Conservation (phyloP, 2,113 vertebrate genomes). For the Halichoerus grypus region DNA sequence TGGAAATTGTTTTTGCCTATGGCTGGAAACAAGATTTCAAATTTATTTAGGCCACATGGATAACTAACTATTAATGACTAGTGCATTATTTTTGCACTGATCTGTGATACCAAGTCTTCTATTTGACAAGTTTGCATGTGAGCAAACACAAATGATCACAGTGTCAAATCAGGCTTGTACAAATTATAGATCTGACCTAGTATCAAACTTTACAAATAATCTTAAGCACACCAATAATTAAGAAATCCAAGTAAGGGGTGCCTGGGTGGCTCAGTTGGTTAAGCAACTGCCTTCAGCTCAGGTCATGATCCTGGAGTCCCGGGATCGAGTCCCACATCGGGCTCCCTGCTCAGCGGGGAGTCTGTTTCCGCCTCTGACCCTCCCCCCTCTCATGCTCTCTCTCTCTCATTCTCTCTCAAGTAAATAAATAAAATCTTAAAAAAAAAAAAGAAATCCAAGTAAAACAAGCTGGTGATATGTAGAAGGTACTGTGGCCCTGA, state of each 20-base stretch:
- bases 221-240: not conserved
- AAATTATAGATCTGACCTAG: not conserved
- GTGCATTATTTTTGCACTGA: not conserved
- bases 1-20: not conserved
- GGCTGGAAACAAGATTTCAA: not conserved
- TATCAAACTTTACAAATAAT: conserved; percentile 3
- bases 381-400: too few relatives aligned
- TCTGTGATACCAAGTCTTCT: not conserved
- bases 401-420: too few relatives aligned
- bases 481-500: not conserved
- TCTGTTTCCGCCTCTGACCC: too few relatives aligned
- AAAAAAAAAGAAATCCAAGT: not conserved
- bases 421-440: too few relatives aligned
- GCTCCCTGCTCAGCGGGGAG: too few relatives aligned
- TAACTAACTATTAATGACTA: not conserved
- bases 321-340: too few relatives aligned
- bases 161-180: not conserved
- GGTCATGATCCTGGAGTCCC: too few relatives aligned
- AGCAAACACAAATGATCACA: not conserved
- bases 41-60: not conserved
- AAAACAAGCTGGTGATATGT: not conserved
- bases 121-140: not conserved
- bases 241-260: not conserved
- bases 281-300: too few relatives aligned
- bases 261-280: too few relatives aligned